Evolutionary conservation across 2,113 vertebrate species (phyloP).

Genomic region (Phrynocephalus versicolor): DNA sequence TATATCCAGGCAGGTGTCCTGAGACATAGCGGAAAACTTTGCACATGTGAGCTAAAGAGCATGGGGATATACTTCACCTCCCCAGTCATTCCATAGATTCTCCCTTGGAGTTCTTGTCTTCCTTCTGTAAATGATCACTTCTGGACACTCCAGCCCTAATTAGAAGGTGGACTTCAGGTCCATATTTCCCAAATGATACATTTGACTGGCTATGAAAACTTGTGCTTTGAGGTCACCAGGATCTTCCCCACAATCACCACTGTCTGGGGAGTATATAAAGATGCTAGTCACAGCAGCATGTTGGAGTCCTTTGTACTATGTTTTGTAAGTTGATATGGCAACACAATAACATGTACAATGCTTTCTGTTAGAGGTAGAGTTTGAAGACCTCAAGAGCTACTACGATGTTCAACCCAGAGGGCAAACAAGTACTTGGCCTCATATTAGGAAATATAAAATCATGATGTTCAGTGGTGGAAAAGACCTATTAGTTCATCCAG

Average conservation of each 20-base stretch:
- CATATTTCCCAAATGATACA: not conserved
- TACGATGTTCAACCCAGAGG: conserved; percentile 1
- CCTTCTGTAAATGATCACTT: not conserved
- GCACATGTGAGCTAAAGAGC: not conserved
- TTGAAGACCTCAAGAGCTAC: conserved; percentile 1
- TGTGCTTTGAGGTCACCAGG: not conserved
- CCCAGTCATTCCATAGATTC: not conserved
- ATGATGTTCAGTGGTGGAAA: not conserved
- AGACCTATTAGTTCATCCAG: conserved; percentile 10
- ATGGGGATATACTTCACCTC: not conserved
- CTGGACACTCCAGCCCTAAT: not conserved
- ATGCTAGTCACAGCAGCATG: not conserved
- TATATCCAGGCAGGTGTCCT: not conserved
- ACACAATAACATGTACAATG: conserved; percentile 10
- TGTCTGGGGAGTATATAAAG: not conserved
- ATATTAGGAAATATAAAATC: conserved; percentile 22
- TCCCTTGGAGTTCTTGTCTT: not conserved
- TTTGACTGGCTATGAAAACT: not conserved
- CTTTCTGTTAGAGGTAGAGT: not conserved
- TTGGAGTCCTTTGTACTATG: not conserved
- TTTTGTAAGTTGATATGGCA: conserved; percentile 25
- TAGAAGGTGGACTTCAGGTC: not conserved
- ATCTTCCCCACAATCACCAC: not conserved
- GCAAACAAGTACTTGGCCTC: not conserved
- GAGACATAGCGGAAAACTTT: not conserved